Evolutionary conservation across 2,888 invertebrate species (phyloP).

Genomic region (Criorhina ranunculi): DNA sequence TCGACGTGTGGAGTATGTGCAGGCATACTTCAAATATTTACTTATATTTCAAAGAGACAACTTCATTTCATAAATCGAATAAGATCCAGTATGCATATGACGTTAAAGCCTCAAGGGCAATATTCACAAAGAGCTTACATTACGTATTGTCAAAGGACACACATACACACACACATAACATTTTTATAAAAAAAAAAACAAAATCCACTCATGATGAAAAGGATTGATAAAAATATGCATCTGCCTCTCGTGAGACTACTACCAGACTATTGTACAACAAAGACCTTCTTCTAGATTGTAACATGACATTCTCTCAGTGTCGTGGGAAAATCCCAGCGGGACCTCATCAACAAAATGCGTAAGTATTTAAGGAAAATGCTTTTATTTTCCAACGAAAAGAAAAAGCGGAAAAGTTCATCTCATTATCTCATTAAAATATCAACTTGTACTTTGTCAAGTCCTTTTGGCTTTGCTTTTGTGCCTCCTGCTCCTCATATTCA

Average conservation of each 20-base stretch:
- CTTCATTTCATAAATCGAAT: constrained; percentile 56
- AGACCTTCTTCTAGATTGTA: constrained; percentile 53
- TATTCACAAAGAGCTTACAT: constrained; percentile 38
- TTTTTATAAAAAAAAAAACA: constrained; percentile 22
- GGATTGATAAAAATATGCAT: constrained; percentile 62
- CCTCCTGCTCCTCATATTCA: constrained; percentile 16
- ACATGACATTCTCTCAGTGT: constrained; percentile 11
- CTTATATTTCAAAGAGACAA: too few species aligned
- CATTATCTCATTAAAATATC: constrained; percentile 76
- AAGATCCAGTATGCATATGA: constrained; percentile 35
- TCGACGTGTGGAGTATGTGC: too few species aligned
- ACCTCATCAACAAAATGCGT: constrained; percentile 61
- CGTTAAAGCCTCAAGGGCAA: constrained; percentile 61
- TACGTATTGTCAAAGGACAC: constrained; percentile 38
- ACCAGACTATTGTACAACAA: constrained; percentile 22
- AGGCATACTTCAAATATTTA: too few species aligned
- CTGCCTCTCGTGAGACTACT: constrained; percentile 39
- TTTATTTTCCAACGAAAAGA: constrained; percentile 10
- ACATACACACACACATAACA: constrained; percentile 5
- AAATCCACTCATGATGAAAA: constrained; percentile 52
- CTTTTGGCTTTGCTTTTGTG: constrained; percentile 15
- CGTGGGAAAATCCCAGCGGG: constrained; percentile 22
- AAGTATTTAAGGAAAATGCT: constrained; percentile 43
- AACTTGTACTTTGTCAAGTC: constrained; percentile 64
- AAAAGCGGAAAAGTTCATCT: constrained; percentile 68